Percentiles rank a stretch among this genome's conserved stretches.
Evolutionary conservation across 2,797 vertebrate genomes (phyloP).

Genomic region (Sebastes miniatus): DNA sequence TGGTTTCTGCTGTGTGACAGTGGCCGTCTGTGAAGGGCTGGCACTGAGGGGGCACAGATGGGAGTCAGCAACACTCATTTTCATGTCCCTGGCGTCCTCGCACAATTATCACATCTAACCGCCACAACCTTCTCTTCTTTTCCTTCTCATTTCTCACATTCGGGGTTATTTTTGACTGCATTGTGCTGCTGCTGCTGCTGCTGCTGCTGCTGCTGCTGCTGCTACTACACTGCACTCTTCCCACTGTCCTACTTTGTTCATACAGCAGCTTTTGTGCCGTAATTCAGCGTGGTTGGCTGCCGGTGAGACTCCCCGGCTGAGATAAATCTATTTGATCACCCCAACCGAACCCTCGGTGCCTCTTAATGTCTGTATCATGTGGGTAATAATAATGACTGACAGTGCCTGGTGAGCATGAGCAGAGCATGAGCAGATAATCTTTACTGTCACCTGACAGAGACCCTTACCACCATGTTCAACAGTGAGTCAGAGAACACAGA

Average conservation of each 20-base stretch:
- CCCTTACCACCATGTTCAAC: conserved; percentile 6
- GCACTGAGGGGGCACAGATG: conserved; percentile 70
- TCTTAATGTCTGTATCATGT: conserved; percentile 39
- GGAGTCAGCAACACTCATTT: conserved; percentile 67
- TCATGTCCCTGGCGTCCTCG: conserved; percentile 58
- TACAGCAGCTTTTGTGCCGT: conserved; percentile 25
- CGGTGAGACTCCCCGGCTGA: conserved; percentile 1
- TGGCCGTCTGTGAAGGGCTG: conserved; percentile 48
- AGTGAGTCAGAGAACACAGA: conserved; percentile 45
- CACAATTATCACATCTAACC: conserved; percentile 71
- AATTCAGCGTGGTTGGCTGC: conserved; percentile 13
- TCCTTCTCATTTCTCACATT: conserved; percentile 57
- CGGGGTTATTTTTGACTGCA: conserved; percentile 37
- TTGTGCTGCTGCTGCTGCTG: background rate
- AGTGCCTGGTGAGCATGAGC: conserved; percentile 30
- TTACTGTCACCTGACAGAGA: conserved; percentile 51
- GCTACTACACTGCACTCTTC: conserved; percentile 21
- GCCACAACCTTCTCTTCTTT: conserved; percentile 39
- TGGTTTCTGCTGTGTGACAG: conserved; percentile 38
- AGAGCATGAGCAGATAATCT: conserved; percentile 53
- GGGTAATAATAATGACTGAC: conserved; percentile 51
- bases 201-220: background rate
- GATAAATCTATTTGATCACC: conserved; percentile 45
- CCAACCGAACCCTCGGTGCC: conserved; percentile 24
- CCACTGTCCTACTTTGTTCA: conserved; percentile 34